These are phyloP conservation scores for Callaeas wilsoni DNA, from an alignment of 2,113 vertebrate species.

Conservation along the genomic window DNA sequence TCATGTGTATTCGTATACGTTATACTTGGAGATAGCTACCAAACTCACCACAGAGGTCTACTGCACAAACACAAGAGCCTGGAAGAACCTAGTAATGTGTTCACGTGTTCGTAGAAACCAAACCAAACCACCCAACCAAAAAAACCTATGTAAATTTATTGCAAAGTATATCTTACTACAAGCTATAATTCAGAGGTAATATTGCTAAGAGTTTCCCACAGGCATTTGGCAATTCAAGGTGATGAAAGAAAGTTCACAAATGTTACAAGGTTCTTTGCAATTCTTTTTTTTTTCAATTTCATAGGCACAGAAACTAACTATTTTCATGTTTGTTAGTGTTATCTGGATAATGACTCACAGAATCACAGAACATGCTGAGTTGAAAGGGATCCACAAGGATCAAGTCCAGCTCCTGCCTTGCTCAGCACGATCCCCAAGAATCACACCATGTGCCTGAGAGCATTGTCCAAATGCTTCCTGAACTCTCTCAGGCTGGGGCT, in stretches of 20 bases:
- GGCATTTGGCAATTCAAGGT: background rate
- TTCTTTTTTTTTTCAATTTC: background rate
- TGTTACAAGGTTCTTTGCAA: background rate
- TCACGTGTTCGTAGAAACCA: background rate
- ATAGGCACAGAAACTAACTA: background rate
- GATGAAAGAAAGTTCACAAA: background rate
- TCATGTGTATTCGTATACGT: rapidly evolving
- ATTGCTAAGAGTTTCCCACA: background rate
- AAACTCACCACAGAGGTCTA: background rate
- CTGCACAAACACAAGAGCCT: background rate
- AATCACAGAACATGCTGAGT: background rate
- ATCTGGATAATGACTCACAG: background rate
- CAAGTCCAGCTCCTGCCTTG: background rate
- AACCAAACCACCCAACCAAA: background rate
- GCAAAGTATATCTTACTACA: background rate
- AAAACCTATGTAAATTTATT: background rate
- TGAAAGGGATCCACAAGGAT: background rate
- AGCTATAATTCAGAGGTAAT: background rate
- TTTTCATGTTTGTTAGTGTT: background rate
- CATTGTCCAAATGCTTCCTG: background rate
- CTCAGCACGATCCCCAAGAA: too few relatives aligned
- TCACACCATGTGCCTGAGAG: rapidly evolving
- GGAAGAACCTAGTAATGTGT: background rate
- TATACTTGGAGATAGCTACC: background rate
- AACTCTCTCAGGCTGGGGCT: background rate